phyloP scores from a whole-genome alignment of 2,888 invertebrate species.

The Mechanitis mazaeus region DNA sequence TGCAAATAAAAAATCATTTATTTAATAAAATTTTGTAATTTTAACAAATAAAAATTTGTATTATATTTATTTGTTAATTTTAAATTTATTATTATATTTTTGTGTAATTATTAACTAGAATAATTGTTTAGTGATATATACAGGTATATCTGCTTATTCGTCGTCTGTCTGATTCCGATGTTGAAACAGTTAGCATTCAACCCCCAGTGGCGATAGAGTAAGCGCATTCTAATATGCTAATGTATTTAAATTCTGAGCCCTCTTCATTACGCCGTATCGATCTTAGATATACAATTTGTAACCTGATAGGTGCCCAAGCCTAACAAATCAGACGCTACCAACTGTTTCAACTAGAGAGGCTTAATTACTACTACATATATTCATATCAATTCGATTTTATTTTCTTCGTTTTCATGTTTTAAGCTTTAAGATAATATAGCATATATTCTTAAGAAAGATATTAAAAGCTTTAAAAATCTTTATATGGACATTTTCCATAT shows the following conservation, averaged over 20 bases:
- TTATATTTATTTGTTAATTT: not conserved
- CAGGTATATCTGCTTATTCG: not conserved
- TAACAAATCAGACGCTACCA: constrained; percentile 57
- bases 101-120: not conserved
- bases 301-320: constrained; percentile 66
- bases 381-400: no score
- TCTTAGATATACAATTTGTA: constrained; percentile 76
- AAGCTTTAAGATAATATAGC: no score
- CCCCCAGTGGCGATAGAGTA: constrained; percentile 40
- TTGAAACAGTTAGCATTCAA: constrained; percentile 15
- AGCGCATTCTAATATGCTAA: constrained; percentile 76
- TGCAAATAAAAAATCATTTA: no score
- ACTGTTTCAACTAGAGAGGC: constrained; percentile 16
- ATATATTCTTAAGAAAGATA: no score
- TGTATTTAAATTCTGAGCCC: constrained; percentile 76
- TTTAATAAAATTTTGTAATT: no score
- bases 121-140: not conserved
- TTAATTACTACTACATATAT: no score
- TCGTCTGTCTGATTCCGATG: not conserved
- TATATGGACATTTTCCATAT: not conserved
- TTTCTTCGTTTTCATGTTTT: no score
- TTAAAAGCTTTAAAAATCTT: no score
- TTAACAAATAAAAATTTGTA: no score
- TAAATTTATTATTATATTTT: not conserved
- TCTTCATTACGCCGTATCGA: constrained; percentile 76